Evolutionary conservation across 2,888 invertebrate genomes (phyloP), one percentile per base, ranked within the genome.

Genomic region (Tetrapedia diversipes): DNA sequence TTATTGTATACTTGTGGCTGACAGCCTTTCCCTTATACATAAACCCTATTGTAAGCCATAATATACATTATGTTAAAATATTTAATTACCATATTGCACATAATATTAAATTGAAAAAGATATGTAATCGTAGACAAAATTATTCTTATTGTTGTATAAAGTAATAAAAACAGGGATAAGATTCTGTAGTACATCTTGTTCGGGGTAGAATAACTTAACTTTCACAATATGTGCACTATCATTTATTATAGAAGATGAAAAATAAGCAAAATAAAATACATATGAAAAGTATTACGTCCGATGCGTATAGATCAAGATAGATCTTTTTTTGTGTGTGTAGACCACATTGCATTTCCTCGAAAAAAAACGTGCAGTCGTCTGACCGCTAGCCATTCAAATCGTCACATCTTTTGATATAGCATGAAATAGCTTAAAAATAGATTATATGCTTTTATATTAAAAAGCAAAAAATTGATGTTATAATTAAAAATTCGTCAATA

Each of bases 21-120:
- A 70, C 45, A 66, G 79, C 71, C 73, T 72, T 41, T 68, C 77
- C 79, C 64, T 77, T 83, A 83, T 82, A 85, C 67, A 84, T 85
- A 85, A 82, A 84, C 67, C 80, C 81, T 77, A 41, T 67, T 61
- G 67, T 43, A 73, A 84, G 82, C 81, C 84, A 85, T 86, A 82
- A 73, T 63, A 77, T 71, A 71, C 54, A 56, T 45, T 60, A 63
- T 56, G 49, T 84, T 80, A 56, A 73, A 57, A 77, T 68, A 73
- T 41, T 87, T 80, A 84, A 60, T 68, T 56, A 51, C 78, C 77
- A 79, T 41, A n/a, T 54, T 61, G 70, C 76, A 78, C 75, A 66
- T 79, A n/a, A 78, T 41, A 56, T 80, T 73, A 70, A 83, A 73
- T 74, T 77, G 34, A 64, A 60, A 76, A 77, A 68, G n/a, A 39